Evolutionary conservation across 2,113 vertebrate species (phyloP).

Genomic region (Coreoperca whiteheadi): DNA sequence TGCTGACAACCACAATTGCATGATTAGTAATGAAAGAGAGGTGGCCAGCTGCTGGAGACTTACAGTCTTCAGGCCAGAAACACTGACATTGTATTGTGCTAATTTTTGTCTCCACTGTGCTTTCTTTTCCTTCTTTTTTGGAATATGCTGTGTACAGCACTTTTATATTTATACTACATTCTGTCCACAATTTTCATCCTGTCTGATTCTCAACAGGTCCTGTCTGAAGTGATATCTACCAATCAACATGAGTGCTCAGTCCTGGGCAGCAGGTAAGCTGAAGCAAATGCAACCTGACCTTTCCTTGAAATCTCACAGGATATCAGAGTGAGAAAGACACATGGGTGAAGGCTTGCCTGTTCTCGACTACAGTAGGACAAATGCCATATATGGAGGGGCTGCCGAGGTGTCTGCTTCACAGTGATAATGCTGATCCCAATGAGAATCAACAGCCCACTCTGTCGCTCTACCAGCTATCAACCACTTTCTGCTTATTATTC

Average conservation of each 20-base stretch:
- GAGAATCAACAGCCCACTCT: not conserved
- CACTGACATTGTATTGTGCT: not conserved
- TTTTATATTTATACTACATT: not conserved
- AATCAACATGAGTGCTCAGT: not conserved
- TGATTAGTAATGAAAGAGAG: not conserved
- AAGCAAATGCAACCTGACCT: slow-evolving; percentile 19
- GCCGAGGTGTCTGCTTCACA: not conserved
- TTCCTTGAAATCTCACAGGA: slow-evolving; percentile 8
- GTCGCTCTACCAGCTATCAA: not conserved
- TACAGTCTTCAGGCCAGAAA: not conserved
- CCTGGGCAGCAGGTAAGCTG: not conserved
- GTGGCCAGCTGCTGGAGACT: not conserved
- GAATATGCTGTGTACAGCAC: not conserved
- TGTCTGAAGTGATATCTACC: slow-evolving; percentile 1
- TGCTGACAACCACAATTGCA: not conserved
- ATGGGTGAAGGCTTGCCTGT: not conserved
- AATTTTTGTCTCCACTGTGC: not conserved
- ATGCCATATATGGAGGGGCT: not conserved
- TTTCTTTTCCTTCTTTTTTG: not conserved
- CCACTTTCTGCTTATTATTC: slow-evolving; percentile 1
- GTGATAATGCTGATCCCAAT: not conserved
- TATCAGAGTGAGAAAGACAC: slow-evolving; percentile 1
- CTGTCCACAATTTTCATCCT: not conserved
- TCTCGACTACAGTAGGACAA: not conserved
- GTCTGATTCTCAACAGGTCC: not conserved